phyloP scores from a whole-genome alignment of 2,797 vertebrate species.

The Hydrolagus colliei region DNA sequence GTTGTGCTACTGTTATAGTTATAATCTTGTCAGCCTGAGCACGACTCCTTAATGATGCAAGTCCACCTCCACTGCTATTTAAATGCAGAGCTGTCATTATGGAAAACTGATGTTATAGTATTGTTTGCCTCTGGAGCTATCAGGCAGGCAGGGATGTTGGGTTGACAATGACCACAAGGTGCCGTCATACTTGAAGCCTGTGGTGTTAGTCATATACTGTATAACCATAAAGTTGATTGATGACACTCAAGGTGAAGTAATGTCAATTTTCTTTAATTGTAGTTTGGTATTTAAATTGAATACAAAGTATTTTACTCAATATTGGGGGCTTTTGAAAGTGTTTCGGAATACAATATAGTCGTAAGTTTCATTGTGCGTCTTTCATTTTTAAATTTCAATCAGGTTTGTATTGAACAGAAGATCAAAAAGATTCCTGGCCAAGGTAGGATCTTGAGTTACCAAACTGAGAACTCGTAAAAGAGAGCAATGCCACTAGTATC shows the following conservation, averaged over 20 bases:
- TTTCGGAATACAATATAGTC: conserved; percentile 18
- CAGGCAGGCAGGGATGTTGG: background rate
- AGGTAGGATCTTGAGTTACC: background rate
- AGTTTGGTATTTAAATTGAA: background rate
- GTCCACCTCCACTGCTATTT: background rate
- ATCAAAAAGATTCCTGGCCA: no score
- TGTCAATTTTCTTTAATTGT: conserved; percentile 4
- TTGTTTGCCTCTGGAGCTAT: conserved; percentile 1
- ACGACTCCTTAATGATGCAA: no score
- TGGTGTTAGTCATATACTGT: background rate
- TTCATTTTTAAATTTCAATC: conserved; percentile 24
- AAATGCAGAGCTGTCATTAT: background rate
- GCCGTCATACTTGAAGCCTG: background rate
- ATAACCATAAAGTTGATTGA: background rate
- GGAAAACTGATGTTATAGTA: background rate
- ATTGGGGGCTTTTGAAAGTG: conserved; percentile 12
- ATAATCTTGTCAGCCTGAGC: no score
- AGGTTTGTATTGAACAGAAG: background rate
- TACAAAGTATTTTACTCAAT: background rate
- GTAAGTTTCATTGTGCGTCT: no score
- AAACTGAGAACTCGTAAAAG: background rate
- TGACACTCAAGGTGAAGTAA: background rate
- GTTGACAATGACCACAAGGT: background rate
- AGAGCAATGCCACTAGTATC: background rate
- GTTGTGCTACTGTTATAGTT: no score